Conservation (phyloP, 1,140 invertebrate genomes). For the Drosophila auraria region DNA sequence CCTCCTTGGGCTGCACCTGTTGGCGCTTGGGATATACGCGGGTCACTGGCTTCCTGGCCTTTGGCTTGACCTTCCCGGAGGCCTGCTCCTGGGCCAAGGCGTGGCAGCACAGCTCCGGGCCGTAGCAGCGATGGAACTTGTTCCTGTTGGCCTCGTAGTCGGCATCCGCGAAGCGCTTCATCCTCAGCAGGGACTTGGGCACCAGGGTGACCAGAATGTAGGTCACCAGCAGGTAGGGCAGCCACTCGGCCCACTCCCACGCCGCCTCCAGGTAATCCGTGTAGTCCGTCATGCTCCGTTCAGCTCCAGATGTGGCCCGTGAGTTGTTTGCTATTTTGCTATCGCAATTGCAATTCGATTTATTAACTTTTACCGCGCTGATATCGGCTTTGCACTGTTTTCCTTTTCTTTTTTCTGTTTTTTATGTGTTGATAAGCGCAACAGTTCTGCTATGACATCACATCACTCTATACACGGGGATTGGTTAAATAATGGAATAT, state of each 20-base stretch:
- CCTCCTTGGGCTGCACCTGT: constrained; percentile 21
- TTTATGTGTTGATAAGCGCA: constrained; percentile 56
- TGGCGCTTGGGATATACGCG: constrained; percentile 76
- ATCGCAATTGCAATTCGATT: constrained; percentile 53
- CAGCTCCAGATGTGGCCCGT: neutral
- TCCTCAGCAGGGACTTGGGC: constrained; percentile 71
- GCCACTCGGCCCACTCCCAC: constrained; percentile 57
- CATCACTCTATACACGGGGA: constrained; percentile 46
- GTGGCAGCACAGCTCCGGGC: constrained; percentile 76
- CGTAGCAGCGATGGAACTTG: constrained; percentile 79
- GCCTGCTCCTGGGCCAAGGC: constrained; percentile 46
- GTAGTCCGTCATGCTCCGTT: constrained; percentile 46
- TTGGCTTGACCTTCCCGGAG: constrained; percentile 54
- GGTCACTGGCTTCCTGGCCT: constrained; percentile 76
- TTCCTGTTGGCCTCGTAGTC: constrained; percentile 76
- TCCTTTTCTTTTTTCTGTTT: neutral
- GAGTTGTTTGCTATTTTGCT: constrained; percentile 26
- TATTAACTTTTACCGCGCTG: constrained; percentile 50
- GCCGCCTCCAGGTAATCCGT: constrained; percentile 59
- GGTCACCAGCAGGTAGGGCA: constrained; percentile 65
- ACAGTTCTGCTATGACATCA: constrained; percentile 61
- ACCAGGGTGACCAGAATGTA: constrained; percentile 75
- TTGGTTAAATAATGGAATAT: constrained; percentile 32
- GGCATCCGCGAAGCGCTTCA: constrained; percentile 72
- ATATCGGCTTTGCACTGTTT: constrained; percentile 34